These are phyloP conservation scores for Galagoides demidoff DNA, from an alignment of 2,797 vertebrate species.

Conservation along the genomic window DNA sequence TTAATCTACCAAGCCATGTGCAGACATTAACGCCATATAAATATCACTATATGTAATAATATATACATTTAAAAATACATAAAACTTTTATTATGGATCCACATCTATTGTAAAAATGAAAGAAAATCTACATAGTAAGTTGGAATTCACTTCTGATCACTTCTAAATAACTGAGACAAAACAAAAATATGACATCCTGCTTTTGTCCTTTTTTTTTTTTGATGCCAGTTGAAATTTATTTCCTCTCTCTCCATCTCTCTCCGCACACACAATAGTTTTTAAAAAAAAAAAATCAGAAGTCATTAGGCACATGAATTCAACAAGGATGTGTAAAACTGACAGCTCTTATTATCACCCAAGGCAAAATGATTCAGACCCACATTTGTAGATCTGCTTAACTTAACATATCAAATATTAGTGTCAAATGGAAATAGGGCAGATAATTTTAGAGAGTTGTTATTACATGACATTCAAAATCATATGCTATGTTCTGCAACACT, in stretches of 20 bases:
- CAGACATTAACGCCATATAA: neutral
- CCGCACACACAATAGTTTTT: neutral
- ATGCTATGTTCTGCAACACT: slow-evolving; percentile 66
- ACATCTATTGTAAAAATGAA: neutral
- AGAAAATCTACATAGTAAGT: neutral
- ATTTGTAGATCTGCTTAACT: slow-evolving; percentile 64
- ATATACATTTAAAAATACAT: accelerated
- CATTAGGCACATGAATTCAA: slow-evolving; percentile 59
- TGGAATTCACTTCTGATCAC: neutral
- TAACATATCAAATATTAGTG: slow-evolving; percentile 65
- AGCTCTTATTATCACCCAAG: slow-evolving; percentile 52
- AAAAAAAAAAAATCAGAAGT: slow-evolving; percentile 12
- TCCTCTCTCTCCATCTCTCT: neutral
- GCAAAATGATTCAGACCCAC: slow-evolving; percentile 24
- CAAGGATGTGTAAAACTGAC: slow-evolving; percentile 37
- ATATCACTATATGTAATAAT: neutral
- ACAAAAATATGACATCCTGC: neutral
- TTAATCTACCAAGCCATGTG: neutral
- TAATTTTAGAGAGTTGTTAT: slow-evolving; percentile 66
- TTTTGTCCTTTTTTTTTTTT: neutral
- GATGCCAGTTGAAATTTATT: neutral
- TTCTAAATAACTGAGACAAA: neutral
- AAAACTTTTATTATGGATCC: neutral
- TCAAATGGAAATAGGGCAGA: slow-evolving; percentile 68
- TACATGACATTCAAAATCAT: slow-evolving; percentile 77